Percentiles rank a stretch among this genome's conserved stretches.
Evolutionary conservation across 1,140 invertebrate species (phyloP).

Genomic region (Aporrectodea caliginosa): DNA sequence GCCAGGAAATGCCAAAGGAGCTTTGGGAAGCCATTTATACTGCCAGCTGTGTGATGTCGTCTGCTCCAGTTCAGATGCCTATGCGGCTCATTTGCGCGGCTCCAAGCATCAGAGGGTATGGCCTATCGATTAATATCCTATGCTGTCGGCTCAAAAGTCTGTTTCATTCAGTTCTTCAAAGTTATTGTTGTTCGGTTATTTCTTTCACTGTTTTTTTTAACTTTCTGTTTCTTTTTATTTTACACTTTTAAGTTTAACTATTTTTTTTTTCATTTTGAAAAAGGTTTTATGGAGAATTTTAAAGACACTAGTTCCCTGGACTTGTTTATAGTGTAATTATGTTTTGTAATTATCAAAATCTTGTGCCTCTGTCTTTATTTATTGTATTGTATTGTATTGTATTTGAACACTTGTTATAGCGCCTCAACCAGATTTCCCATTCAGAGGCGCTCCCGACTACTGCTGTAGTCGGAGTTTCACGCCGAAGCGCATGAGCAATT

Average conservation of each 20-base stretch:
- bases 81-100: constrained; percentile 93
- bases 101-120: constrained; percentile 90
- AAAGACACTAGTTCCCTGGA: neutral
- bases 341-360: neutral
- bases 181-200: neutral
- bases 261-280: neutral
- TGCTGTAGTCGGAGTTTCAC: too few species aligned
- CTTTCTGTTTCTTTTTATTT: constrained; percentile 1
- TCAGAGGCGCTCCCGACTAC: too few species aligned
- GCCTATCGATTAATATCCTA: too few species aligned
- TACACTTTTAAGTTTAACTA: neutral
- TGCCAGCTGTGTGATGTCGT: constrained; percentile 89
- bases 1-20: constrained; percentile 35
- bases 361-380: neutral
- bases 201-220: neutral
- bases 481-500: too few species aligned
- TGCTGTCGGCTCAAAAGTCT: constrained; percentile 90
- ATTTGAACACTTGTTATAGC: too few species aligned
- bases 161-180: neutral
- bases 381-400: too few species aligned
- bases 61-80: constrained; percentile 94
- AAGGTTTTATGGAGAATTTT: too few species aligned
- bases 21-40: constrained; percentile 50
- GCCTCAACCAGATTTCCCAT: too few species aligned
- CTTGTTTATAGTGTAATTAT: neutral